Conservation (phyloP, 2,797 vertebrate genomes). For the Threskiornis aethiopicus region DNA sequence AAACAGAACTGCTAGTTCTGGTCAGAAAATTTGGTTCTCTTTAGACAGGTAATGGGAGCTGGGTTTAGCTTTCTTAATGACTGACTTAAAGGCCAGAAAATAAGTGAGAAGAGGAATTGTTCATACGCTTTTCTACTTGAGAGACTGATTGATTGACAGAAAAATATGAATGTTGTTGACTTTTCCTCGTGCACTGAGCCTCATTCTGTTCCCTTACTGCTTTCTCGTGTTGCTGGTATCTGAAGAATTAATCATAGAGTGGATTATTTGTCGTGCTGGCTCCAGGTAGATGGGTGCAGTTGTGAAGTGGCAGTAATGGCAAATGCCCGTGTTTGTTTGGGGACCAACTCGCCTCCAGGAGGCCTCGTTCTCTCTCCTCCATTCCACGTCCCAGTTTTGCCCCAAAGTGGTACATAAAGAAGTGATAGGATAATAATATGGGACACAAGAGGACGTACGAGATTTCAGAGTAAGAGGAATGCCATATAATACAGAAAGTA, state of each 20-base stretch:
- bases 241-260: not conserved
- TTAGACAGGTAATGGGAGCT: not conserved
- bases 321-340: fast-evolving
- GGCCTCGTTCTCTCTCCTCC: not conserved
- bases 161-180: not conserved
- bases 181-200: not conserved
- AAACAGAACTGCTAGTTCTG: not conserved
- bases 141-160: not conserved
- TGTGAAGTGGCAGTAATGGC: not conserved
- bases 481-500: not conserved
- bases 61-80: not conserved
- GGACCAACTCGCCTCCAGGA: not conserved
- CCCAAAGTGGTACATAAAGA: not conserved
- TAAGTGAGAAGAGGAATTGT: not conserved
- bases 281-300: not conserved
- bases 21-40: not conserved
- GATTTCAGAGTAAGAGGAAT: not conserved
- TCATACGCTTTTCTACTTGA: not conserved
- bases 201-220: not conserved
- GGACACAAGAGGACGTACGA: not conserved
- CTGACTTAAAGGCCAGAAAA: not conserved
- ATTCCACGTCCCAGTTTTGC: not conserved
- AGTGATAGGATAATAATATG: not conserved
- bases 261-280: not conserved
- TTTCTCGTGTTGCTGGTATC: not conserved